These are phyloP conservation scores for Mesoclemmys tuberculata DNA, from an alignment of 2,113 vertebrate species.

Conservation along the genomic window DNA sequence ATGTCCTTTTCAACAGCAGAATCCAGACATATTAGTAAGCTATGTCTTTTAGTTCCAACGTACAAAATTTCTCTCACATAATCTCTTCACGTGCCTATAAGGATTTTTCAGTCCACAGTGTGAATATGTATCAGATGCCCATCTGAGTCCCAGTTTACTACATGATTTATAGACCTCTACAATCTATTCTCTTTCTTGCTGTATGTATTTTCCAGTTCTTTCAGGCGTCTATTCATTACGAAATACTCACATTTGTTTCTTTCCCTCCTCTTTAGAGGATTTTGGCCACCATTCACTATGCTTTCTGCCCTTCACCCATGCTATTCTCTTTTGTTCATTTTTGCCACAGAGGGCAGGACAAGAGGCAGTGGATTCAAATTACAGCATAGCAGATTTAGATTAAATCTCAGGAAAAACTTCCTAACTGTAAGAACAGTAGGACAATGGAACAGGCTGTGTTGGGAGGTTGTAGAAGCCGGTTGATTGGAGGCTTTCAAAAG, in stretches of 20 bases:
- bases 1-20: neutral
- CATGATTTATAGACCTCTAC: conserved; percentile 50
- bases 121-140: conserved; percentile 6
- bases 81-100: neutral
- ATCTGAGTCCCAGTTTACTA: conserved; percentile 16
- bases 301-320: neutral
- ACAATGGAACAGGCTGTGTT: no score
- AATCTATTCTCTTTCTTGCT: conserved; percentile 6
- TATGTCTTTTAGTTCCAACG: conserved; percentile 36
- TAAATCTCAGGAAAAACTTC: no score
- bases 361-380: no score
- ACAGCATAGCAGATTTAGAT: no score
- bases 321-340: neutral
- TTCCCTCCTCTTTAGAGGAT: conserved; percentile 7
- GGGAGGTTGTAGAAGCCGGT: no score
- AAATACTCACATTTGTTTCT: neutral
- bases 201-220: conserved; percentile 14
- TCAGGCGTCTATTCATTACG: neutral
- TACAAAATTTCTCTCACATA: neutral
- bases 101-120: conserved; percentile 12
- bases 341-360: no score
- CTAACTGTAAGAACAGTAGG: no score
- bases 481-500: no score
- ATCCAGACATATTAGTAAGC: conserved; percentile 22
- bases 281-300: neutral